These are phyloP conservation scores for Edolisoma coerulescens DNA, from an alignment of 2,113 vertebrate species.

Conservation along the genomic window DNA sequence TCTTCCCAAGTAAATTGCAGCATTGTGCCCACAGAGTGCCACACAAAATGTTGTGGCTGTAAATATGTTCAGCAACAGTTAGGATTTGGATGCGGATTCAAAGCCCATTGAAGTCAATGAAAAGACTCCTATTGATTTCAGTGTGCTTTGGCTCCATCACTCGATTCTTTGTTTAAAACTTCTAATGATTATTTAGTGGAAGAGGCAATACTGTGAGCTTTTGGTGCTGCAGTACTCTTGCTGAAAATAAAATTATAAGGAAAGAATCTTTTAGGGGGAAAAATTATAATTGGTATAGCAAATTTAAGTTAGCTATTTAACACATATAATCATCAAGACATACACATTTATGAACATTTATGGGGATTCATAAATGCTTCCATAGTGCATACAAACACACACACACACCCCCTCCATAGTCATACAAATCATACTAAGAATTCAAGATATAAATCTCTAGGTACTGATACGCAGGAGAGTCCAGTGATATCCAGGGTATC, in stretches of 20 bases:
- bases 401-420: fast-evolving
- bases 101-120: constrained; percentile 33
- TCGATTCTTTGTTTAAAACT: constrained; percentile 41
- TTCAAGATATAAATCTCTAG: neutral
- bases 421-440: neutral
- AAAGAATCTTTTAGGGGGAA: neutral
- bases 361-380: neutral
- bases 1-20: constrained; percentile 10
- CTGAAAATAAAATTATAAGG: constrained; percentile 3
- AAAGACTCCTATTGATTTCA: constrained; percentile 33
- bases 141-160: constrained; percentile 24
- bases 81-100: constrained; percentile 29
- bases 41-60: constrained; percentile 25
- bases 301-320: neutral
- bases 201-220: neutral
- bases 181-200: constrained; percentile 20
- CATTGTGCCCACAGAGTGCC: neutral
- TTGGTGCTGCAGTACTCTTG: neutral
- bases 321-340: neutral
- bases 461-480: neutral
- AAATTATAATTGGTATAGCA: neutral
- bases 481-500: neutral
- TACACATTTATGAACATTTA: neutral
- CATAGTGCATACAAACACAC: neutral
- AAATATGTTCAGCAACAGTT: constrained; percentile 28